Evolutionary conservation across 2,797 vertebrate genomes (phyloP).

Genomic region (Trachops cirrhosus): DNA sequence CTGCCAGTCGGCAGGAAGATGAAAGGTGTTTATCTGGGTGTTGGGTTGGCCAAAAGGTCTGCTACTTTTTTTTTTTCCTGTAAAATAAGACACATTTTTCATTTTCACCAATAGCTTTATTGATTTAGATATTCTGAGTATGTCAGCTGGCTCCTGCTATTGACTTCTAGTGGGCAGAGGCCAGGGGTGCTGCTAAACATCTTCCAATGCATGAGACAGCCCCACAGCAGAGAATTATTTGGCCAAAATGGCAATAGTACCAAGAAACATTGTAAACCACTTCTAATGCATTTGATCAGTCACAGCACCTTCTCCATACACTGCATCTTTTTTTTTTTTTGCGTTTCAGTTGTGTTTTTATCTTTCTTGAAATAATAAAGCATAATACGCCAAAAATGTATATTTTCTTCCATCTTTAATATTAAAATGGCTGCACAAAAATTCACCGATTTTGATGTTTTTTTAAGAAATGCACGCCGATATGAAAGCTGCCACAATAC

Average conservation of each 20-base stretch:
- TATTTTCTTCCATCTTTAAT: too few species aligned
- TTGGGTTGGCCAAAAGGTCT: neutral
- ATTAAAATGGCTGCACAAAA: too few species aligned
- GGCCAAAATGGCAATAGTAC: neutral
- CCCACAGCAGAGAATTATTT: neutral
- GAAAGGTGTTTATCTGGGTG: neutral
- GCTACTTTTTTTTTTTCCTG: neutral
- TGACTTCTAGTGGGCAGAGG: neutral
- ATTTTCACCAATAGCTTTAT: neutral
- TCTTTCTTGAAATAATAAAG: too few species aligned
- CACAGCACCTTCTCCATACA: neutral
- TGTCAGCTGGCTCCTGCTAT: neutral
- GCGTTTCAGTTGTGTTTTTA: too few species aligned
- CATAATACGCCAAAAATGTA: too few species aligned
- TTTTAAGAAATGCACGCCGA: too few species aligned
- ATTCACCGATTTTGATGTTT: too few species aligned
- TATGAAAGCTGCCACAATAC: neutral
- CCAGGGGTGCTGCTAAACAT: neutral
- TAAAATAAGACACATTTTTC: neutral
- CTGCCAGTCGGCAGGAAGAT: neutral
- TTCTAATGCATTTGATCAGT: neutral
- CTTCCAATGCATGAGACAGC: neutral
- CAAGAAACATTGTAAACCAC: neutral
- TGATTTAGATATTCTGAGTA: neutral
- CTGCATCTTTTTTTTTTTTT: neutral